These are phyloP conservation scores for Hippocampus zosterae DNA, from an alignment of 2,113 vertebrate species.

Conservation along the genomic window DNA sequence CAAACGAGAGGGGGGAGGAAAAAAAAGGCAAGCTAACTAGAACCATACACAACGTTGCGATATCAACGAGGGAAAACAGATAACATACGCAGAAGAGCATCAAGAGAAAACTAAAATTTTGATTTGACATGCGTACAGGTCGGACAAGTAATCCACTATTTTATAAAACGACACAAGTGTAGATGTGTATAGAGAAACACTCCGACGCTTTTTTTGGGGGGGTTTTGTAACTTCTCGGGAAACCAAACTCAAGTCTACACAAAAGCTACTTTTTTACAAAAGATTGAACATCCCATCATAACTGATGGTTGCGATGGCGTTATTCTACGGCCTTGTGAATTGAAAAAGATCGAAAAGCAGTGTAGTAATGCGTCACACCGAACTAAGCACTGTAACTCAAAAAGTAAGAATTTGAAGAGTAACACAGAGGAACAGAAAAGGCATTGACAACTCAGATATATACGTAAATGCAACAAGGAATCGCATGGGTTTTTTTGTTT, in stretches of 20 bases:
- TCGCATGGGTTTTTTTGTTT: slow-evolving; percentile 41
- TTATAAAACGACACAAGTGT: slow-evolving; percentile 8
- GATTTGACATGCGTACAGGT: slow-evolving; percentile 20
- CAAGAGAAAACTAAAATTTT: slow-evolving; percentile 49
- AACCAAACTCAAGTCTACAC: slow-evolving; percentile 18
- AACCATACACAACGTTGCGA: slow-evolving; percentile 59
- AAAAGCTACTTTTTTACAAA: slow-evolving; percentile 17
- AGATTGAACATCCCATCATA: slow-evolving; percentile 7
- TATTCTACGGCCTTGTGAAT: slow-evolving; percentile 25
- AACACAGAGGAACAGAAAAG: slow-evolving; percentile 63
- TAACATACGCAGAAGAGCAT: slow-evolving; percentile 47
- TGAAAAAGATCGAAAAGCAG: slow-evolving; percentile 24
- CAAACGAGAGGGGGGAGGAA: slow-evolving; percentile 20
- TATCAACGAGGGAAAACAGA: slow-evolving; percentile 32
- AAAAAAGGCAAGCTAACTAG: slow-evolving; percentile 58
- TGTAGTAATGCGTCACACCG: slow-evolving; percentile 32
- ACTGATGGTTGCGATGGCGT: not conserved
- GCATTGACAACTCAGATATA: slow-evolving; percentile 57
- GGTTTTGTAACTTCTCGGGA: slow-evolving; percentile 18
- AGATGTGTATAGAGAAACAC: not conserved
- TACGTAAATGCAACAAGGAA: slow-evolving; percentile 59
- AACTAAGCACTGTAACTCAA: slow-evolving; percentile 9
- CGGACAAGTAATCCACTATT: not conserved
- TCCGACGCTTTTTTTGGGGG: slow-evolving; percentile 9
- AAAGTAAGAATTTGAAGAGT: slow-evolving; percentile 51